Conservation (phyloP, 2,888 invertebrate species). For the Cheilosia pagana region DNA sequence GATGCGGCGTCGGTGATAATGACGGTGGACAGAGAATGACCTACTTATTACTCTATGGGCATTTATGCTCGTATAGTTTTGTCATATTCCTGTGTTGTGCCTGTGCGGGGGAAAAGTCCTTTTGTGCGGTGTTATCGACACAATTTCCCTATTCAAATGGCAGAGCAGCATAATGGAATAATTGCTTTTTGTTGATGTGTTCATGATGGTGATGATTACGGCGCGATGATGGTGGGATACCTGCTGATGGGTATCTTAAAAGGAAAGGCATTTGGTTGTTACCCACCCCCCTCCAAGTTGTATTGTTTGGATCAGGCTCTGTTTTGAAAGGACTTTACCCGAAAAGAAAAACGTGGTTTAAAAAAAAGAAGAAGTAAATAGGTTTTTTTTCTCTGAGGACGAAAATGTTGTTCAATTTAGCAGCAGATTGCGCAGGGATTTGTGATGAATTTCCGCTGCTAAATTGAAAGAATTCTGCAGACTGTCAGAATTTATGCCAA, state of each 20-base stretch:
- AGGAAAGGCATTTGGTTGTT: slow-evolving; percentile 19
- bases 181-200: slow-evolving; percentile 62
- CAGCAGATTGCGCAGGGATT: not conserved
- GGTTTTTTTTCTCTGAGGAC: not conserved
- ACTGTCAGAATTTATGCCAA: too few species aligned
- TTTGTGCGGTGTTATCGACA: slow-evolving; percentile 57
- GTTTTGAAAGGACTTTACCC: slow-evolving; percentile 27
- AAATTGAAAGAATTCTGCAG: too few species aligned
- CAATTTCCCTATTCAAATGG: slow-evolving; percentile 56
- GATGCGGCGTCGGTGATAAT: slow-evolving; percentile 21
- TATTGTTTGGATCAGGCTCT: slow-evolving; percentile 22
- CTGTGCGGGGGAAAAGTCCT: slow-evolving; percentile 21
- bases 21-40: slow-evolving; percentile 59
- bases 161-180: slow-evolving; percentile 67
- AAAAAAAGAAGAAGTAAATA: not conserved
- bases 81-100: slow-evolving; percentile 27
- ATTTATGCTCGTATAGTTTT: slow-evolving; percentile 21
- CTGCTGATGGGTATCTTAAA: slow-evolving; percentile 57
- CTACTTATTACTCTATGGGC: slow-evolving; percentile 51
- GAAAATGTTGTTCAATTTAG: not conserved
- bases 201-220: slow-evolving; percentile 39
- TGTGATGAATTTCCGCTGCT: not conserved
- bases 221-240: slow-evolving; percentile 29
- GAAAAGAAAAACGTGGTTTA: slow-evolving; percentile 1
- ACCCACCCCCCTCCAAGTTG: not conserved